Percentiles rank a stretch among this genome's conserved stretches.
Conservation (phyloP, 2,113 vertebrate species). For the Clinocottus analis region DNA sequence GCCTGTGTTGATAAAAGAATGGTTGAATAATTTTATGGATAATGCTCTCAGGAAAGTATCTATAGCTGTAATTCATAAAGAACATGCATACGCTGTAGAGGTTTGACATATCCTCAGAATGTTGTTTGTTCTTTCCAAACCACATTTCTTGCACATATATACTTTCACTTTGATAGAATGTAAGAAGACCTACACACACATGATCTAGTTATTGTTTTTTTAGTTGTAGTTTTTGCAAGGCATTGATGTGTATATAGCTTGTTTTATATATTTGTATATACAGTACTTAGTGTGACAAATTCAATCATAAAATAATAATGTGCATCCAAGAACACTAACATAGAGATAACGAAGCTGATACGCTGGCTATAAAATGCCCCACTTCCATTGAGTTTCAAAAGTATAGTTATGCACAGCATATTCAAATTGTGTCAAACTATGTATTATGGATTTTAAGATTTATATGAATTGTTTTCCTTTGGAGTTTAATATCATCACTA, state of each 20-base stretch:
- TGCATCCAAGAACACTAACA: neutral
- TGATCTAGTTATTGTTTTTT: neutral
- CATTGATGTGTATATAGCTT: neutral
- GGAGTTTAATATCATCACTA: conserved; percentile 25
- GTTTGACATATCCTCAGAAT: neutral
- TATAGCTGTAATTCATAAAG: neutral
- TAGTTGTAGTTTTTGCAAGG: neutral
- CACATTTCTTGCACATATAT: neutral
- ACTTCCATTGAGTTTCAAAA: neutral
- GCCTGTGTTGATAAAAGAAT: neutral
- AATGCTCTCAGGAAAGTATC: neutral
- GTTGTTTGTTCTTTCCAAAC: neutral
- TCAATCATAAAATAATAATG: neutral
- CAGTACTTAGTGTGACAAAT: neutral
- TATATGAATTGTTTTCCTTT: conserved; percentile 22
- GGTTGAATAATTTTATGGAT: neutral
- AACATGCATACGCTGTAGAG: neutral
- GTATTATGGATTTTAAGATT: conserved; percentile 14
- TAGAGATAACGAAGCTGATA: neutral
- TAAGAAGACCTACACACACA: neutral
- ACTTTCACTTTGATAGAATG: neutral
- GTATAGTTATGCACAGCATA: neutral
- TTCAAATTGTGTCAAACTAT: neutral
- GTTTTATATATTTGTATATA: neutral
- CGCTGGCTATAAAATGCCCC: neutral